Evolutionary conservation across 64 coral and sea anemone species (phyloP).

Genomic region (Acropora yongei): DNA sequence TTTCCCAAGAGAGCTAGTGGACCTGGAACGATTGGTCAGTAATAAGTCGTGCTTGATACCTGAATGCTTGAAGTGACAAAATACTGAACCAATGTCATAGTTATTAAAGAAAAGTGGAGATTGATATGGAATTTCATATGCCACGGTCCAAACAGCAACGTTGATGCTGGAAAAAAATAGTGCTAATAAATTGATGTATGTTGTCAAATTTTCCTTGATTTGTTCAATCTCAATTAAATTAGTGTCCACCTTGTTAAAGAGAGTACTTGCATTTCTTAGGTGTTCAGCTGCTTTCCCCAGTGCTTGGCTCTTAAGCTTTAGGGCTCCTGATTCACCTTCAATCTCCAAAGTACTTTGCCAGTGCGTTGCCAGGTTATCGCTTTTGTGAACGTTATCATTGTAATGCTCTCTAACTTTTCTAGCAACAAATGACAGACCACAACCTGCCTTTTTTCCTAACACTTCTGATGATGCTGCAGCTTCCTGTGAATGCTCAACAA

Average conservation of each 20-base stretch:
- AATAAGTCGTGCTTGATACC: neutral
- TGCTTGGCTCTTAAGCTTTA: slow-evolving; percentile 43
- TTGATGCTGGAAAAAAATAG: slow-evolving; percentile 31
- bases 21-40: slow-evolving; percentile 39
- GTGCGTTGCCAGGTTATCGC: slow-evolving; percentile 53
- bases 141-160: slow-evolving; percentile 45
- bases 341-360: slow-evolving; percentile 21
- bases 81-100: slow-evolving; percentile 44
- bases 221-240: slow-evolving; percentile 6
- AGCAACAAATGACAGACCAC: slow-evolving; percentile 57
- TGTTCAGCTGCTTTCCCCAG: slow-evolving; percentile 42
- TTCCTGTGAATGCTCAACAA: slow-evolving; percentile 6
- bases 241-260: slow-evolving; percentile 38
- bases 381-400: slow-evolving; percentile 40
- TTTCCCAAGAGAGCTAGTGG: slow-evolving; percentile 24
- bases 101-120: slow-evolving; percentile 32
- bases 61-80: slow-evolving; percentile 14
- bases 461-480: neutral
- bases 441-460: neutral
- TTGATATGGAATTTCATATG: slow-evolving; percentile 50
- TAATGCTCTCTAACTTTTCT: slow-evolving; percentile 36
- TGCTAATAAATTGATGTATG: neutral
- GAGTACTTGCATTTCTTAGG: slow-evolving; percentile 55
- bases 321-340: neutral
- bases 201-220: slow-evolving; percentile 24